Evolutionary conservation across 2,888 invertebrate species (phyloP), one percentile per base, ranked within the genome.

Genomic region (Drosophila prolongata): DNA sequence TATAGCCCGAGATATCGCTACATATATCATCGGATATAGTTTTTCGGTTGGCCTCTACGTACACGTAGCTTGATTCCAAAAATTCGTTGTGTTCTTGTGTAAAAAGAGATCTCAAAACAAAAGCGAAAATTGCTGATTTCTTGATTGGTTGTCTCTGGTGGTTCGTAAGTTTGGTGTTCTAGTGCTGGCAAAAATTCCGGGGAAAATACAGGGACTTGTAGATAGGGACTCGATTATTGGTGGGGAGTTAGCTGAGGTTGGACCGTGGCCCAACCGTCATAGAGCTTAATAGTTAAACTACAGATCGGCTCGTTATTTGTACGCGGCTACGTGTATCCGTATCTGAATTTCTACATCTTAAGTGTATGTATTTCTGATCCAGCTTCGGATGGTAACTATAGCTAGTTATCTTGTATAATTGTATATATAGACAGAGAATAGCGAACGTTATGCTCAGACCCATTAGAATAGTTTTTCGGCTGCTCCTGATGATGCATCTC

Each of bases 381-480:
- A 49, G 66, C 62, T 42, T 27, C 49, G 40, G 57, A n/a, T 27
- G 30, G 38, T 47, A 52, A 54, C 43, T 66, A 40, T 44, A 34
- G 42, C 52, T 55, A 54, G 42, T 44, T 59, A 57, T 53, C 50
- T 49, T 61, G 19, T 42, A 43, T 75, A 47, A 55, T 61, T 78
- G 55, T 58, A 50, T 72, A 49, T 70, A 43, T 60, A 43, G 60
- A 69, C 59, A 69, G 50, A 79, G 80, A 77, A 66, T 67, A 67
- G 67, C 49, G 69, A 70, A 75, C 76, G 59, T 68, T 78, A 65
- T 65, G 71, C 62, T 78, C 81, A 77, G 66, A 79, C 68, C 65
- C 79, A 61, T 50, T 77, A 58, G 42, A 67, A 84, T 72, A 86
- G 67, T 73, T 66, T 10, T 30, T 65, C 47, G 56, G 61, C 55